Evolutionary conservation across 2,113 vertebrate species (phyloP).

Genomic region (Amblyornis subalaris): DNA sequence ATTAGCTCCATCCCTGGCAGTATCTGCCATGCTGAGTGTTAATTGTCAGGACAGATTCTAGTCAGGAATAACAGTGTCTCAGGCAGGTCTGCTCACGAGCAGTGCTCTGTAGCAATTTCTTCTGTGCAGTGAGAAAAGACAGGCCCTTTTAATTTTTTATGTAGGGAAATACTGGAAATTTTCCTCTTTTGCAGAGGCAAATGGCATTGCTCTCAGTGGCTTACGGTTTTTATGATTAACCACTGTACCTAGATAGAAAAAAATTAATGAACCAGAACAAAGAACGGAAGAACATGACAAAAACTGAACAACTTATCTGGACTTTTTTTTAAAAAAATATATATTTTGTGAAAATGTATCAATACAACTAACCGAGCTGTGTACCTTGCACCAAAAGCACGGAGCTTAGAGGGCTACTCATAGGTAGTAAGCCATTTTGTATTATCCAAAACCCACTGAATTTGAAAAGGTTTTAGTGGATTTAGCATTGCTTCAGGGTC

Average conservation of each 20-base stretch:
- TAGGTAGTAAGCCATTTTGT: not conserved
- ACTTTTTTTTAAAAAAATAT: not conserved
- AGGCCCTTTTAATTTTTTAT: not conserved
- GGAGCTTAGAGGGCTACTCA: not conserved
- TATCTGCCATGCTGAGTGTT: not conserved
- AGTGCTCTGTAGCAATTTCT: not conserved
- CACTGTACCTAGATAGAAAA: not conserved
- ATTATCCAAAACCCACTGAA: not conserved
- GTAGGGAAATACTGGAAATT: not conserved
- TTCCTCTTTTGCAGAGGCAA: not conserved
- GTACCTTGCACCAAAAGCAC: not conserved
- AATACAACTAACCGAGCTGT: not conserved
- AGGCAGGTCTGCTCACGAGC: not conserved
- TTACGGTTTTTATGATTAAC: not conserved
- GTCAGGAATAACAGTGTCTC: not conserved
- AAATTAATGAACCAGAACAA: not conserved
- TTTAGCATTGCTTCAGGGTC: not conserved
- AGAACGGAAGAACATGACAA: not conserved
- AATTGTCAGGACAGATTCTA: constrained; percentile 10
- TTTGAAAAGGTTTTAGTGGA: not conserved
- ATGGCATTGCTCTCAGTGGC: not conserved
- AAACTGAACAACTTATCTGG: not conserved
- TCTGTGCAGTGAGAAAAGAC: not conserved
- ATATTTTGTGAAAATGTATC: not conserved
- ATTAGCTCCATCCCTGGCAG: constrained; percentile 18